Conservation (phyloP, 2,797 vertebrate species). For the Molossus molossus region DNA sequence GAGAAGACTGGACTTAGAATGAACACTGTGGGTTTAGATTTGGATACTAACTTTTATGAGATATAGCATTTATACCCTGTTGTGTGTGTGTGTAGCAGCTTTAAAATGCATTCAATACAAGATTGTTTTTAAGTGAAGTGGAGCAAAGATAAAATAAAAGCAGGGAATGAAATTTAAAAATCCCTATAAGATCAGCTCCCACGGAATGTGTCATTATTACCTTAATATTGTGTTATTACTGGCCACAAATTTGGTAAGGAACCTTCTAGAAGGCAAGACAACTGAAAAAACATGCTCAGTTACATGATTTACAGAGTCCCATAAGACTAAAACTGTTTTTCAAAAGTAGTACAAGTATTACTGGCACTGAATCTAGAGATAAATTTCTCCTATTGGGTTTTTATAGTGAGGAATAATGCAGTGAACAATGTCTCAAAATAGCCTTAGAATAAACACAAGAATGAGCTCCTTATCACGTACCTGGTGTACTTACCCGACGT, state of each 20-base stretch:
- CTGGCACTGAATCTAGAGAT: not conserved
- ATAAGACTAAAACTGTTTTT: slow-evolving; percentile 41
- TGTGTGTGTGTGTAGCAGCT: not conserved
- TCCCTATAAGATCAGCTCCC: not conserved
- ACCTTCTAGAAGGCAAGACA: slow-evolving; percentile 17
- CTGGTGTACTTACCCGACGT: not conserved
- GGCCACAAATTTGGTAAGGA: slow-evolving; percentile 2
- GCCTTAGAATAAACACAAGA: slow-evolving; percentile 4
- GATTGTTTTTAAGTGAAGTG: slow-evolving; percentile 19
- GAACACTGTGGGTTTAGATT: slow-evolving; percentile 34
- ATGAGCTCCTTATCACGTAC: not conserved
- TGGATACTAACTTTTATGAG: slow-evolving; percentile 29
- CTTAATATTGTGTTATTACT: not conserved
- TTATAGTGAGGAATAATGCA: not conserved
- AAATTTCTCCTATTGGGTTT: not conserved
- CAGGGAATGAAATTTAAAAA: slow-evolving; percentile 57
- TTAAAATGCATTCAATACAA: slow-evolving; percentile 33
- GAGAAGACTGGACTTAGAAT: not conserved
- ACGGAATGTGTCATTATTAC: slow-evolving; percentile 14
- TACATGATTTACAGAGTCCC: not conserved
- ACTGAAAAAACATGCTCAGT: not conserved
- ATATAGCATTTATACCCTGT: not conserved
- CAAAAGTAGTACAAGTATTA: not conserved
- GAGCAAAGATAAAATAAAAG: slow-evolving; percentile 2
- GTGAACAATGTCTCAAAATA: slow-evolving; percentile 21